phyloP scores from a whole-genome alignment of 2,797 vertebrate species.

The Notoglanidium macrostoma region DNA sequence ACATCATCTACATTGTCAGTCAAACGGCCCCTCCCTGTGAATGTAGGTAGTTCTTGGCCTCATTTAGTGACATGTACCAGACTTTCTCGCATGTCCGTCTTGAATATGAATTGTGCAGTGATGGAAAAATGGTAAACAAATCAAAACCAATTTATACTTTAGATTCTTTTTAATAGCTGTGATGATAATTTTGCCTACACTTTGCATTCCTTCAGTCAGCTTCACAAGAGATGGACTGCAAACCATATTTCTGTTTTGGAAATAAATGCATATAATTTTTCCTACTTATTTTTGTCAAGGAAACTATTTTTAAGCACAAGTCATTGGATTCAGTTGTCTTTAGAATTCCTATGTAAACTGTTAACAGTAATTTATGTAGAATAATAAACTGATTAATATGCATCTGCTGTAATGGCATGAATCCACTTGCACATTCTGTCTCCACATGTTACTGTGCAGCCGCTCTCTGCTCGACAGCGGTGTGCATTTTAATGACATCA shows the following conservation, averaged over 20 bases:
- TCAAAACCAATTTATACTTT: background rate
- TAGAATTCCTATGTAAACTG: background rate
- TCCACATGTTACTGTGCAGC: background rate
- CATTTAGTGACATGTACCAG: background rate
- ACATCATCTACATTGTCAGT: background rate
- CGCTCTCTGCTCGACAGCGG: background rate
- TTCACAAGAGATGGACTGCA: background rate
- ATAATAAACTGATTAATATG: background rate
- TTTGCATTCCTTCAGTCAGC: background rate
- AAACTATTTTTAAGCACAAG: background rate
- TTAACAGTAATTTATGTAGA: background rate
- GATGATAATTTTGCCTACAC: background rate
- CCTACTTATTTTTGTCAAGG: background rate
- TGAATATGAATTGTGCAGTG: background rate
- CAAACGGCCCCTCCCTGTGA: background rate
- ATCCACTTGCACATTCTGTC: background rate
- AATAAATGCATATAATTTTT: background rate
- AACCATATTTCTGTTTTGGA: slow-evolving; percentile 2
- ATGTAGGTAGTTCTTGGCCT: background rate
- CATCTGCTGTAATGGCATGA: background rate
- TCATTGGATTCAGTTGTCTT: background rate
- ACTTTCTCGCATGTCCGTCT: background rate
- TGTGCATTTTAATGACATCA: background rate
- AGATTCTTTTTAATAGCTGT: background rate
- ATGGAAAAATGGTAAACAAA: slow-evolving; percentile 1